These are phyloP conservation scores for Olivierus martensii DNA, from an alignment of 1,140 invertebrate genomes.

Conservation along the genomic window DNA sequence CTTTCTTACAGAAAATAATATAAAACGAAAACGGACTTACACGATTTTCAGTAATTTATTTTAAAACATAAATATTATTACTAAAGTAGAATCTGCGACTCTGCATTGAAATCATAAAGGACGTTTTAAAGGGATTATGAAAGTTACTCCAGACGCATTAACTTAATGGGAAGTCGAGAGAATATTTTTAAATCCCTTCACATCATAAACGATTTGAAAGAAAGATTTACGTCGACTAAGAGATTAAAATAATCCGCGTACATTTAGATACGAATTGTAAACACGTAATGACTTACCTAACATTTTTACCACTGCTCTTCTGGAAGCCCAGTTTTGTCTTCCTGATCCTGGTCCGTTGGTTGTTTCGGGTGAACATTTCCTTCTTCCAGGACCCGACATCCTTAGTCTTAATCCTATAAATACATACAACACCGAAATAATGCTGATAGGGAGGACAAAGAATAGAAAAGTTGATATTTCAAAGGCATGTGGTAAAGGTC, in stretches of 20 bases:
- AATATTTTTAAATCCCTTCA: too few relatives aligned
- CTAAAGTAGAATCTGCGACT: too few relatives aligned
- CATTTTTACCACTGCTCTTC: conserved; percentile 44
- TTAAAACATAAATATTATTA: too few relatives aligned
- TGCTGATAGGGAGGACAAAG: conserved; percentile 67
- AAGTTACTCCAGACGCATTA: too few relatives aligned
- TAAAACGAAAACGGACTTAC: too few relatives aligned
- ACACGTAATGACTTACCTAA: conserved; percentile 37
- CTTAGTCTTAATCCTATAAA: conserved; percentile 61
- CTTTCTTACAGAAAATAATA: too few relatives aligned
- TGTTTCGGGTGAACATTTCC: not conserved
- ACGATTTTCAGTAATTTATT: too few relatives aligned
- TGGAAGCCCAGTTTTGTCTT: conserved; percentile 5
- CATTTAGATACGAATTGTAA: not conserved
- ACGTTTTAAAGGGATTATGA: too few relatives aligned
- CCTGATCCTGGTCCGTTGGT: not conserved
- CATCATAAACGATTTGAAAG: too few relatives aligned
- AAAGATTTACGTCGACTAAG: not conserved
- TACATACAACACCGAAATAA: conserved; percentile 67
- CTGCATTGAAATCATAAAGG: too few relatives aligned
- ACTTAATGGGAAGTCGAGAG: too few relatives aligned
- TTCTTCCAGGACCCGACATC: conserved; percentile 31
- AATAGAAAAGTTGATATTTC: conserved; percentile 69
- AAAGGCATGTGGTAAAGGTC: conserved; percentile 46
- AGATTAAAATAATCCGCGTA: not conserved